A percentile compares a stretch with the other conserved stretches of the same genome.
phyloP scores from a whole-genome alignment of 2,888 invertebrate genomes.

The Disparrhopalites patrizii region DNA sequence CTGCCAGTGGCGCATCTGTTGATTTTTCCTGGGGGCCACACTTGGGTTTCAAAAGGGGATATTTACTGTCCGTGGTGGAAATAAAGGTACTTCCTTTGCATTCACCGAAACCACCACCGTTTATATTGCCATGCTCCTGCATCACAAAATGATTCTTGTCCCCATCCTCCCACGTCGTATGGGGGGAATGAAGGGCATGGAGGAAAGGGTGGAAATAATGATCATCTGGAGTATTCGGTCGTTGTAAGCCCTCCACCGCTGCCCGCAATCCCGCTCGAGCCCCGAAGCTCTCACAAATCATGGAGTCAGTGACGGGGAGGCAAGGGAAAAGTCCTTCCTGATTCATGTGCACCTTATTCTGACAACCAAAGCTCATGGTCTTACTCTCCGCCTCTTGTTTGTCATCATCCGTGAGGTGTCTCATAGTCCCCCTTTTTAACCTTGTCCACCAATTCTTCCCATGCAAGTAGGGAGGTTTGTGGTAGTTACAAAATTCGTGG shows the following conservation, averaged over 20 bases:
- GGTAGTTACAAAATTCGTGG: not conserved
- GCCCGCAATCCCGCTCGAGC: not conserved
- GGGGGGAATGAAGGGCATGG: too few relatives aligned
- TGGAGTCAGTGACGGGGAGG: not conserved
- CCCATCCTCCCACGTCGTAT: too few relatives aligned
- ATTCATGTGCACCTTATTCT: not conserved
- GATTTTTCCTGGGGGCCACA: too few relatives aligned
- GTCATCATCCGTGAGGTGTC: not conserved
- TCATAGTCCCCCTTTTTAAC: not conserved
- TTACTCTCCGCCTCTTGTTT: not conserved
- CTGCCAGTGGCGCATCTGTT: too few relatives aligned
- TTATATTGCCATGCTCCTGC: too few relatives aligned
- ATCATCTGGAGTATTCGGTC: slow-evolving; percentile 7
- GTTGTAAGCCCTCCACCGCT: not conserved
- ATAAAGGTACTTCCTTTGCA: too few relatives aligned
- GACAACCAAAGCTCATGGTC: not conserved
- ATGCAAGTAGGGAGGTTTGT: not conserved
- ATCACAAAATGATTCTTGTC: too few relatives aligned
- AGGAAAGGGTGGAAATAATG: too few relatives aligned
- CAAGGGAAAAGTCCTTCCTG: not conserved
- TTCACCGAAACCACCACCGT: too few relatives aligned
- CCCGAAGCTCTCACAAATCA: slow-evolving; percentile 4
- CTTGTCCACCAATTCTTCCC: not conserved
- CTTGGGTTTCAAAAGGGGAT: too few relatives aligned
- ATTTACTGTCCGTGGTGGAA: too few relatives aligned